Evolutionary conservation across 2,113 vertebrate genomes (phyloP).

Genomic region (Pholis gunnellus): DNA sequence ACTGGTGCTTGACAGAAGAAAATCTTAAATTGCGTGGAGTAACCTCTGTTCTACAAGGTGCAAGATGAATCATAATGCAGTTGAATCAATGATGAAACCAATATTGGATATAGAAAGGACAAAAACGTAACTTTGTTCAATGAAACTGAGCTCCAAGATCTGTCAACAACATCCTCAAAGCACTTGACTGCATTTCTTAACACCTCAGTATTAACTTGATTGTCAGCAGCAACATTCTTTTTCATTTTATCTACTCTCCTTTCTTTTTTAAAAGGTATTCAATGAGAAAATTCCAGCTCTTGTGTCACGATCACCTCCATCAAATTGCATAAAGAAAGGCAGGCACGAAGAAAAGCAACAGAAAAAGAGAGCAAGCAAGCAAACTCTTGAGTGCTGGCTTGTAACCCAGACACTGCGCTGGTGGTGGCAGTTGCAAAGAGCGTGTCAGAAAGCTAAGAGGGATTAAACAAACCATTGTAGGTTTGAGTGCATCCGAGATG

Average conservation of each 20-base stretch:
- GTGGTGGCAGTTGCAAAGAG: constrained; percentile 16
- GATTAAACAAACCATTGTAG: constrained; percentile 39
- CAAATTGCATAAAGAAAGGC: not conserved
- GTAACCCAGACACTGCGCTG: not conserved
- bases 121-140: not conserved
- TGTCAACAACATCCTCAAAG: not conserved
- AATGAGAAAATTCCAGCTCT: not conserved
- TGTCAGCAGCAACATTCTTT: not conserved
- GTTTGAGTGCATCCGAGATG: constrained; percentile 23
- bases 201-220: not conserved
- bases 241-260: not conserved
- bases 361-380: constrained; percentile 18
- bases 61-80: not conserved
- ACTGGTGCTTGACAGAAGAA: not conserved
- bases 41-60: not conserved
- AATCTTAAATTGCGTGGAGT: constrained; percentile 13
- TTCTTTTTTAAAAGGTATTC: not conserved
- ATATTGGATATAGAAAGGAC: not conserved
- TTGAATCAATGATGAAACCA: not conserved
- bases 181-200: not conserved
- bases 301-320: not conserved
- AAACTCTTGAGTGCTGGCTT: constrained; percentile 19
- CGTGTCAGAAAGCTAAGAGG: constrained; percentile 2
- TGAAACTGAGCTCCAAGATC: not conserved
- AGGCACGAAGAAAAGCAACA: not conserved